Evolutionary conservation across 2,888 invertebrate species (phyloP), one percentile per base, ranked within the genome.

Genomic region (Nomada hirtipes): DNA sequence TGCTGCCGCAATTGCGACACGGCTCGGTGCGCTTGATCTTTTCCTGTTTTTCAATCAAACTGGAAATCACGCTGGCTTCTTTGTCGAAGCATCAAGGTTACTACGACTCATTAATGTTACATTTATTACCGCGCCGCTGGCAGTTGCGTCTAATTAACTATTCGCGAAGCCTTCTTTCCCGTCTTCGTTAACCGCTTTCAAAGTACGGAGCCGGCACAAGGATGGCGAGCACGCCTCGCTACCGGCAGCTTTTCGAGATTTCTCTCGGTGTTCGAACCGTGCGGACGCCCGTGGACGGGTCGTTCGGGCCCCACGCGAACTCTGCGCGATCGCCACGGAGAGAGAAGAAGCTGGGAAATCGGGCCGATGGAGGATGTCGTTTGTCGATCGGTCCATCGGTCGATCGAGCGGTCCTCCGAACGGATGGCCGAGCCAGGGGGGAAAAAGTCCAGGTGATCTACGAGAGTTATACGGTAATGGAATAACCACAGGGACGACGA

Each of bases 401-500:
- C 52, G 63, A 4, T 42, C 84, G 73, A 11, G 65, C 67, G 47
- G 59, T 55, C 36, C 67, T 52, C 63, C 44, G 74, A 42, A 57
- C 72, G 61, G 55, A 67, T 71, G 64, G 36, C 23, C 52, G 18
- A 57, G 47, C 55, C 60, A 29, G 15, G 42, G 42, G 52, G n/a
- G 50, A 42, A 50, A 79, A 82, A 84, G 83, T 81, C 81, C 86
- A 84, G 87, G 85, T 89, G 90, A 90, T 90, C 89, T 89, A 89
- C 86, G 87, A 86, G 88, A 89, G 89, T 83, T 87, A 86, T 79
- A 89, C 89, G 89, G 91, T 93, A 93, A 93, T 93, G 91, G 93
- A 93, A 93, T 93, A 93, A 93, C 92, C 91, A 93, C 90, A 93
- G 92, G 93, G 92, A 93, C 90, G 92, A 92, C 91, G 89, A 90